phyloP scores from a whole-genome alignment of 2,888 invertebrate species.

The Drosophila anomalata region DNA sequence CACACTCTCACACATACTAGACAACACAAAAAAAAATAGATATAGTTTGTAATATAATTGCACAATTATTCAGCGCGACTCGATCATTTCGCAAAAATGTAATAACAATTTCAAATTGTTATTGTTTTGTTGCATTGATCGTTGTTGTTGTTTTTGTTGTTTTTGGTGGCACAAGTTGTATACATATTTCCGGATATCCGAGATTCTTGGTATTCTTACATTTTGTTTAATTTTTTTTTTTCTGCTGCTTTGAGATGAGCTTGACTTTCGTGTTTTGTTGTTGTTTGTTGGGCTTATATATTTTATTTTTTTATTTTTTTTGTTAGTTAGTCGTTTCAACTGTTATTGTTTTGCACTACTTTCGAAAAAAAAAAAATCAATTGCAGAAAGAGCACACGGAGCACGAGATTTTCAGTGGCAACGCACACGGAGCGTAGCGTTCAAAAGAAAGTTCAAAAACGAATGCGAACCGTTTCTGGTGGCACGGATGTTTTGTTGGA shows the following conservation, averaged over 20 bases:
- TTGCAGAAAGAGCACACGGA: conserved; percentile 67
- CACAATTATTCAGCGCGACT: conserved; percentile 75
- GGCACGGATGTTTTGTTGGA: conserved; percentile 3
- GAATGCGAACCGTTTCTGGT: not conserved
- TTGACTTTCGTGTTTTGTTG: conserved; percentile 11
- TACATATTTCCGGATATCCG: conserved; percentile 18
- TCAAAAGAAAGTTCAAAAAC: conserved; percentile 1
- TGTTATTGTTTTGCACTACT: conserved; percentile 50
- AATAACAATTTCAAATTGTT: conserved; percentile 36
- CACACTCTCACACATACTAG: conserved; percentile 23
- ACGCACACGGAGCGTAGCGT: conserved; percentile 15
- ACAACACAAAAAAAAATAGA: conserved; percentile 42
- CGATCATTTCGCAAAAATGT: conserved; percentile 55
- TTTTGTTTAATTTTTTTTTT: conserved; percentile 28
- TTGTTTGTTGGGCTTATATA: not conserved
- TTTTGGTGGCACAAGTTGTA: conserved; percentile 31
- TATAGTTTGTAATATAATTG: conserved; percentile 58
- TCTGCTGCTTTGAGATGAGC: not conserved
- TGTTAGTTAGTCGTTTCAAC: conserved; percentile 33
- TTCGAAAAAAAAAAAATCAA: conserved; percentile 68
- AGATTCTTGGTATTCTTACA: conserved; percentile 35
- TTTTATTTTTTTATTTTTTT: not conserved
- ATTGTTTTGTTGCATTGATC: conserved; percentile 26
- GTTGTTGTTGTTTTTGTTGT: conserved; percentile 44
- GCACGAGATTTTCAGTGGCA: conserved; percentile 33